A percentile compares a stretch with the other conserved stretches of the same genome.
These are phyloP conservation scores for Marisa cornuarietis DNA, from an alignment of 1,140 invertebrate species.

Conservation along the genomic window DNA sequence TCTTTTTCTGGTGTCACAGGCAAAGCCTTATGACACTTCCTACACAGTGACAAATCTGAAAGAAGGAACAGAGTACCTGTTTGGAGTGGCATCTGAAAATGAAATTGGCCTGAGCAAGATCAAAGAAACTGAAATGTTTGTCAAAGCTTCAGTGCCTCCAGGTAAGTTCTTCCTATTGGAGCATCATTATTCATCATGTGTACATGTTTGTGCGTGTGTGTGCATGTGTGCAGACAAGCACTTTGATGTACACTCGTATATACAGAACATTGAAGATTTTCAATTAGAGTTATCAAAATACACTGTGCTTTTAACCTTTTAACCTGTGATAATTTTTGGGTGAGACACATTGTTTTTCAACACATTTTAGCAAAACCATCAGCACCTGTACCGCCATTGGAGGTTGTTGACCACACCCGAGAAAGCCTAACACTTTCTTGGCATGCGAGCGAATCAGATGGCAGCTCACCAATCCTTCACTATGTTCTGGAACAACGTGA, in stretches of 20 bases:
- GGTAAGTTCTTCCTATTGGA: constrained; percentile 33
- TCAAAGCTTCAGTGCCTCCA: constrained; percentile 72
- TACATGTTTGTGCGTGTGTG: background rate
- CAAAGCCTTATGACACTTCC: constrained; percentile 84
- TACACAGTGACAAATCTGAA: constrained; percentile 85
- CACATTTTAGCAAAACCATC: constrained; percentile 71
- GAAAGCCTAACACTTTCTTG: constrained; percentile 83
- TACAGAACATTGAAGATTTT: background rate
- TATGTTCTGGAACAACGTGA: constrained; percentile 63
- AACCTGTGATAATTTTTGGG: too few relatives aligned
- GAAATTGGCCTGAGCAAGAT: constrained; percentile 89
- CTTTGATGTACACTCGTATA: too few relatives aligned
- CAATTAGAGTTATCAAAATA: background rate
- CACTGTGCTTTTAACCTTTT: background rate
- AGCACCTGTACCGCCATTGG: constrained; percentile 90
- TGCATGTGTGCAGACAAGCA: background rate
- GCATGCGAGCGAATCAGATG: constrained; percentile 79
- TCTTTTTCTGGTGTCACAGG: constrained; percentile 15
- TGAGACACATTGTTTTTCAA: background rate
- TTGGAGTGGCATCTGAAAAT: constrained; percentile 92
- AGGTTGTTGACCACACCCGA: constrained; percentile 66
- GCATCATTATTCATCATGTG: background rate
- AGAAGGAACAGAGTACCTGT: constrained; percentile 90
- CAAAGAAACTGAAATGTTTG: constrained; percentile 67
- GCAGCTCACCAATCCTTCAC: constrained; percentile 53